phyloP scores from a whole-genome alignment of 2,113 vertebrate species.

The Alexandromys fortis region DNA sequence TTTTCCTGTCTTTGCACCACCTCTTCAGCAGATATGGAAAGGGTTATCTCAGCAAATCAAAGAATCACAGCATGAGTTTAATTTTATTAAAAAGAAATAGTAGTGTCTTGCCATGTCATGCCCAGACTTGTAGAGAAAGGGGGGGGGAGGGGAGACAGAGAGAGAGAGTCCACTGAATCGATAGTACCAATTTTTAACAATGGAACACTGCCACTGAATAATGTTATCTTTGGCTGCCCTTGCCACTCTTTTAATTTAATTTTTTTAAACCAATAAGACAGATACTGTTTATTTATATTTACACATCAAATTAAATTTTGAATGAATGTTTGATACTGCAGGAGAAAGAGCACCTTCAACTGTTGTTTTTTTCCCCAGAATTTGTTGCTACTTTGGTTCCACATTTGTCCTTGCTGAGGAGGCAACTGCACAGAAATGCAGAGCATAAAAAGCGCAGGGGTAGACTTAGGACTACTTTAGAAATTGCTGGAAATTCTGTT shows the following conservation, averaged over 20 bases:
- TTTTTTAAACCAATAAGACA: not conserved
- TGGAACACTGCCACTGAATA: not conserved
- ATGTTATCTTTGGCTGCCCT: not conserved
- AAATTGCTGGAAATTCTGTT: not conserved
- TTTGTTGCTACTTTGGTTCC: not conserved
- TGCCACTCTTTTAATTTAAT: not conserved
- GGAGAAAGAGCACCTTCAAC: not conserved
- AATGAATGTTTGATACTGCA: not conserved
- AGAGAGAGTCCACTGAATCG: not conserved
- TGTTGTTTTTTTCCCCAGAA: not conserved
- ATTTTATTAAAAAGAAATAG: conserved; percentile 58
- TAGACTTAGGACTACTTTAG: not conserved
- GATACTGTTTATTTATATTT: not conserved
- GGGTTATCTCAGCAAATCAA: not conserved
- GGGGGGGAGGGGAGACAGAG: not conserved
- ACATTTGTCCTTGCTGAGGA: not conserved
- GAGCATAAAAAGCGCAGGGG: not conserved
- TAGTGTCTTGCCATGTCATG: not conserved
- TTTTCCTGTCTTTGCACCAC: conserved; percentile 13
- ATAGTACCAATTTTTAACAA: not conserved
- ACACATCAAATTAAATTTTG: not conserved
- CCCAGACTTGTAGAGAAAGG: no score
- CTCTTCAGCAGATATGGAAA: not conserved
- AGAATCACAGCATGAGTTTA: not conserved
- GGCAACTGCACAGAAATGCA: not conserved